phyloP scores from a whole-genome alignment of 2,888 invertebrate species.

The Drosophila macrothrix region DNA sequence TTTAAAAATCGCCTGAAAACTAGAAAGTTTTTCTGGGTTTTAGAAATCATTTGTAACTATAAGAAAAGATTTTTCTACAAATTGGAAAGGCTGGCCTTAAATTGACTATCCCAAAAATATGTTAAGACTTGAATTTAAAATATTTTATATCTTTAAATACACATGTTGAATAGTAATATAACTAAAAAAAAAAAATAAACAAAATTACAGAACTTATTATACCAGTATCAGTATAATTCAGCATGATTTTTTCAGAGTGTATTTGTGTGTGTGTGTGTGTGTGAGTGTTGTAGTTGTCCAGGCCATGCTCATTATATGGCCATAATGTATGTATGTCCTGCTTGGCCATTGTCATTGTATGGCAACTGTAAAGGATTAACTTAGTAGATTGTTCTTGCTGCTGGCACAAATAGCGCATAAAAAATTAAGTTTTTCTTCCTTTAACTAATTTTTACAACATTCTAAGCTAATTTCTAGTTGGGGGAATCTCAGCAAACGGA shows the following conservation, averaged over 20 bases:
- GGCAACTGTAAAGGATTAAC: conserved; percentile 72
- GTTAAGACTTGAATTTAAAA: not conserved
- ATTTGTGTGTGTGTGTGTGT: conserved; percentile 10
- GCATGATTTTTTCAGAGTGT: not conserved
- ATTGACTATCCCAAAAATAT: not conserved
- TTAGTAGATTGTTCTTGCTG: conserved; percentile 49
- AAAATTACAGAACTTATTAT: not conserved
- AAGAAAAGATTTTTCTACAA: not conserved
- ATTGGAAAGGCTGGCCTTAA: not conserved
- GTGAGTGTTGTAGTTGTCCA: conserved; percentile 4
- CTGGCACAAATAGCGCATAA: conserved; percentile 26
- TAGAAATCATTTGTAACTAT: not conserved
- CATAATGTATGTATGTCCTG: conserved; percentile 70
- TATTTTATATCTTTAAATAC: not conserved
- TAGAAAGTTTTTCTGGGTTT: not conserved
- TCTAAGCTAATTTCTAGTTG: conserved; percentile 61
- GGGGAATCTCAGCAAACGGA: not conserved
- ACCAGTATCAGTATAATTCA: not conserved
- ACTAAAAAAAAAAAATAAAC: not conserved
- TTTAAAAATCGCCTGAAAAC: not conserved
- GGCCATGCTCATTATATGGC: conserved; percentile 82
- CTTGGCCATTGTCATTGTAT: conserved; percentile 52
- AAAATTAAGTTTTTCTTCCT: conserved; percentile 62
- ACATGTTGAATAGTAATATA: not conserved
- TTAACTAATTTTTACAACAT: conserved; percentile 62